A percentile compares a stretch with the other conserved stretches of the same genome.
phyloP scores from a whole-genome alignment of 2,797 vertebrate genomes.

The Florisuga fusca region DNA sequence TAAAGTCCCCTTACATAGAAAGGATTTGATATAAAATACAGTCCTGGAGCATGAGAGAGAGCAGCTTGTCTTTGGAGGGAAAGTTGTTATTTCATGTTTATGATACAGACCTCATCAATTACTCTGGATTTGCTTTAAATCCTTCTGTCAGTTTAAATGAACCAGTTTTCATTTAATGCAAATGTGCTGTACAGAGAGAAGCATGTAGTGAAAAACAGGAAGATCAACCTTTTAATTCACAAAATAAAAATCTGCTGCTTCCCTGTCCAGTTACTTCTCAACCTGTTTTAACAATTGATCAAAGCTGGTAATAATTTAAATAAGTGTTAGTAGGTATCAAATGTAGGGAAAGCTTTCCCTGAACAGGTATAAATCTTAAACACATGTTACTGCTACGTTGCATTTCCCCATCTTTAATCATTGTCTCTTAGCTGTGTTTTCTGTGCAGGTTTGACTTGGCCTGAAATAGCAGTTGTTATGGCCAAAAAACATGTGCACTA shows the following conservation, averaged over 20 bases:
- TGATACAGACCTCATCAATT: constrained; percentile 53
- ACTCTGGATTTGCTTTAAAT: constrained; percentile 40
- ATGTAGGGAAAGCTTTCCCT: background rate
- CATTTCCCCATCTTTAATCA: constrained; percentile 51
- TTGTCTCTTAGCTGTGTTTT: constrained; percentile 52
- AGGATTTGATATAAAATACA: constrained; percentile 55
- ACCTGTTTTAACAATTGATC: constrained; percentile 42
- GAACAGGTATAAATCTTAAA: constrained; percentile 58
- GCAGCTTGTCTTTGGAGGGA: constrained; percentile 51
- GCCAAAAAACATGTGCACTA: constrained; percentile 68
- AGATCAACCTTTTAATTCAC: background rate
- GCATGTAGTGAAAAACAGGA: background rate
- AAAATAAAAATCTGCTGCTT: background rate
- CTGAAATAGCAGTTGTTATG: constrained; percentile 45
- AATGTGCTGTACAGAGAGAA: background rate
- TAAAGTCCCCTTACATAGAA: constrained; percentile 45
- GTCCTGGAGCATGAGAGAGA: constrained; percentile 33
- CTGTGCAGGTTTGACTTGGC: constrained; percentile 71
- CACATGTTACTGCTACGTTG: background rate
- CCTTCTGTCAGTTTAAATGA: constrained; percentile 41
- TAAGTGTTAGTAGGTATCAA: constrained; percentile 22
- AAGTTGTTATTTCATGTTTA: constrained; percentile 57
- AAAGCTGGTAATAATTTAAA: constrained; percentile 45
- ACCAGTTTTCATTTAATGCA: background rate
- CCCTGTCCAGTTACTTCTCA: background rate